A percentile compares a stretch with the other conserved stretches of the same genome.
phyloP scores from a whole-genome alignment of 2,113 vertebrate genomes.

The Phylloscopus whistleri region DNA sequence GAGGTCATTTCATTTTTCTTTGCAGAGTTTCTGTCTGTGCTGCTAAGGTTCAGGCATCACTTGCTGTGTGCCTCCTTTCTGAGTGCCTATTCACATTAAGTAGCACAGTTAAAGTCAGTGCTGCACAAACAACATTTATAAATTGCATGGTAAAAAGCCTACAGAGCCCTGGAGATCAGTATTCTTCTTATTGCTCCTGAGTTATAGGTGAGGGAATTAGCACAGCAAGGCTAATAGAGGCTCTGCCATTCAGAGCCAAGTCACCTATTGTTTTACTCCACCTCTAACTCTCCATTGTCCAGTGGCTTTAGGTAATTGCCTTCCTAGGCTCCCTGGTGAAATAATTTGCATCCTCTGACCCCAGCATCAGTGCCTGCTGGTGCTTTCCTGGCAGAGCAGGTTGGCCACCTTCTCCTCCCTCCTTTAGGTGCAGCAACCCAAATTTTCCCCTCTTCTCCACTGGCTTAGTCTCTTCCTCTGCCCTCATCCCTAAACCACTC shows the following conservation, averaged over 20 bases:
- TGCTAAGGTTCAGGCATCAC: not conserved
- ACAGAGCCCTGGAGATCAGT: not conserved
- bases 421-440: not conserved
- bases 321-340: not conserved
- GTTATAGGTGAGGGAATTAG: not conserved
- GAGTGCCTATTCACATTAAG: not conserved
- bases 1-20: not conserved
- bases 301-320: not conserved
- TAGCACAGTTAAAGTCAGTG: not conserved
- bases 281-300: not conserved
- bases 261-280: not conserved
- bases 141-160: not conserved
- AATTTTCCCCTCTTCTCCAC: not conserved
- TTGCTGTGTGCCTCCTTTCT: not conserved
- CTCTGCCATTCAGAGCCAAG: not conserved
- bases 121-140: not conserved
- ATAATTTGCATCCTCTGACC: not conserved
- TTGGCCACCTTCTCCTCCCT: not conserved
- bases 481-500: not conserved
- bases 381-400: not conserved
- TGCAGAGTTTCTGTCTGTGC: fast-evolving
- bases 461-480: not conserved
- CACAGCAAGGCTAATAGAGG: not conserved
- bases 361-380: not conserved
- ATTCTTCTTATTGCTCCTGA: not conserved